Base-by-base conservation (phyloP, 2,797 vertebrate species). In the Cuniculus paca region DNA sequence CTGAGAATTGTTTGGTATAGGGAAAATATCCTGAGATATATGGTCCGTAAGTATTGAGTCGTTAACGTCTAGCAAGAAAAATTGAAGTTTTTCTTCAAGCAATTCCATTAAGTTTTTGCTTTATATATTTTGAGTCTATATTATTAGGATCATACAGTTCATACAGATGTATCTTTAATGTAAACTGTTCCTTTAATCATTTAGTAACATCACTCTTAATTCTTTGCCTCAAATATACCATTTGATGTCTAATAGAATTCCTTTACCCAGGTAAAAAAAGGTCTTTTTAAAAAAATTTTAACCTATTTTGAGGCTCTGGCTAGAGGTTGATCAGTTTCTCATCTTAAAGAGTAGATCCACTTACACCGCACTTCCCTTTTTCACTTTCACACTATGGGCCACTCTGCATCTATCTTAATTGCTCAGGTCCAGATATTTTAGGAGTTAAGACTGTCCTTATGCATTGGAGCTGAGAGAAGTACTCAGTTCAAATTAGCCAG, bases 101-200 rank as follows among this genome's bases (percentile, higher is more conserved):
- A 39, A 86, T 77, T 92, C 60, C 39, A 78, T 70, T 74, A 81
- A 26, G 70, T 68, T 79, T 85, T 68, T 92, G 45, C 36, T 85
- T 78, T 79, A 58, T 22, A 26, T 68, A 75, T 52, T 45, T 63
- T 78, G 48, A 92, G 48, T 36, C 61, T 34, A 20, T 26, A 86
- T 6, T 50, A 31, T 60, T 34, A 80, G 16, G 39, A 58, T 56
- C 34, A 56, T 56, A 83, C 12, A 77, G 48, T 65, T 8, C 12
- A 11, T 42, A 74, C 39, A 45, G 24, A 45, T 68, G 1, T 28
- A 92, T 48, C 22, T 39, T 60, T 50, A 31, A 36, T n/a, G 50
- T 45, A 22, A 79, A 48, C 26, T 87, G 1, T 60, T 58, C 14
- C 45, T 63, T 74, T 75, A 63, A 74, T 75, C 20, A 94, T 94